phyloP scores from a whole-genome alignment of 2,797 vertebrate genomes.

The Gymnocypris eckloni region DNA sequence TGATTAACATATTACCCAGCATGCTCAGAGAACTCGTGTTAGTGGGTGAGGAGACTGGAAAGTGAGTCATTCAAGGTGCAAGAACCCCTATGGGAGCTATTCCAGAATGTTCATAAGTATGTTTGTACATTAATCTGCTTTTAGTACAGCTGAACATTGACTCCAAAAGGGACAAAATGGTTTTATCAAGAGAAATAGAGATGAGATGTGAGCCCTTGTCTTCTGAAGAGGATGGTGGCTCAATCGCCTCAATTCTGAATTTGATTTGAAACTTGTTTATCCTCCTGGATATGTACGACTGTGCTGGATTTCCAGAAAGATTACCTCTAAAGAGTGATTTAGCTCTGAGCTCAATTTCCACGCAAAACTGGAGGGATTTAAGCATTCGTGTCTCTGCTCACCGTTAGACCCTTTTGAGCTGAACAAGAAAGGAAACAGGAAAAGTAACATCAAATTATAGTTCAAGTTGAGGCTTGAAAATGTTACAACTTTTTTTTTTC shows the following conservation, averaged over 20 bases:
- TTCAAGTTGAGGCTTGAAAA: neutral
- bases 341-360: constrained; percentile 59
- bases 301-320: constrained; percentile 72
- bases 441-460: neutral
- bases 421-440: constrained; percentile 3
- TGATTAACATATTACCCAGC: constrained; percentile 37
- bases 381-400: constrained; percentile 18
- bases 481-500: neutral
- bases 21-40: constrained; percentile 9
- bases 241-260: constrained; percentile 60
- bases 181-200: constrained; percentile 26
- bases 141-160: constrained; percentile 15
- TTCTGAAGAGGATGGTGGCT: constrained; percentile 15
- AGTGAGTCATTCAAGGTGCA: constrained; percentile 42
- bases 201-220: constrained; percentile 10
- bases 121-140: constrained; percentile 38
- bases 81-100: constrained; percentile 39
- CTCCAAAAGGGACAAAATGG: constrained; percentile 6
- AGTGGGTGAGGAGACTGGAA: constrained; percentile 19
- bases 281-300: constrained; percentile 66
- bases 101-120: constrained; percentile 18
- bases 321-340: constrained; percentile 75
- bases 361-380: constrained; percentile 26
- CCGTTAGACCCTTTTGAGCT: constrained; percentile 17
- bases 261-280: constrained; percentile 69